Base-by-base conservation (phyloP, 2,888 invertebrate species). In the Pilophorus perplexus region DNA sequence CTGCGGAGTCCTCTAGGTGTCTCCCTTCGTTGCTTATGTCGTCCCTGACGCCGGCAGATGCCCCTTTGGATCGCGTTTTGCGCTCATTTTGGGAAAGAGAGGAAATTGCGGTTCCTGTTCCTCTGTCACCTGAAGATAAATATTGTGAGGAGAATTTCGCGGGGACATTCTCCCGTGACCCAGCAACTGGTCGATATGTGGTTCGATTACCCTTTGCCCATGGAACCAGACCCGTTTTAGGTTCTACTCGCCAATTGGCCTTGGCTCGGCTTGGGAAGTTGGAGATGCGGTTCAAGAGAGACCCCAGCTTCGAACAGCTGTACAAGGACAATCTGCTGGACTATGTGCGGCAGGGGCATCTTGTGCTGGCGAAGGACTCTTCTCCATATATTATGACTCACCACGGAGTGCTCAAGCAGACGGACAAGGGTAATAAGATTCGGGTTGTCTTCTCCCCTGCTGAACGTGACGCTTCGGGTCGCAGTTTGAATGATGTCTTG, bases 301-400 rank as follows among this genome's bases (percentile, higher is more conserved):
- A 50, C 20, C 62, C 33, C 37, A 14, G 14, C 3, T 40, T 50
- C 20, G 14, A 40, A 23, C 2, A 23, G 4, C 23, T 55, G n/a
- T 67, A 64, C 18, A 12, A 50, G 20, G 48, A 10, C 14, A 50
- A 52, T 20, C 22, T 67, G 12, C 18, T 28, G n/a, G 62, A 62
- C 38, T 67, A 67, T 38, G 48, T 67, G n/a, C 12, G 14, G 4
- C 38, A 62, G 40, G 55, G 67, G 3, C 55, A 40, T 33, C 28
- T 67, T 50, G 44, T 55, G 8, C 18, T 16, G 18, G 62, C 67
- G 3, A 22, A 37, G 1, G 22, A n/a, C 18, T 20, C 50, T n/a
- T 33, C 52, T 48, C 38, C 48, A 27, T 67, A 67, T 37, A 22
- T 67, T 18, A n/a, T 67, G 52, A 62, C 62, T 20, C 67, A 67